These are phyloP conservation scores for Glyphotaelius pellucidus DNA, from an alignment of 2,888 invertebrate species.

Conservation along the genomic window DNA sequence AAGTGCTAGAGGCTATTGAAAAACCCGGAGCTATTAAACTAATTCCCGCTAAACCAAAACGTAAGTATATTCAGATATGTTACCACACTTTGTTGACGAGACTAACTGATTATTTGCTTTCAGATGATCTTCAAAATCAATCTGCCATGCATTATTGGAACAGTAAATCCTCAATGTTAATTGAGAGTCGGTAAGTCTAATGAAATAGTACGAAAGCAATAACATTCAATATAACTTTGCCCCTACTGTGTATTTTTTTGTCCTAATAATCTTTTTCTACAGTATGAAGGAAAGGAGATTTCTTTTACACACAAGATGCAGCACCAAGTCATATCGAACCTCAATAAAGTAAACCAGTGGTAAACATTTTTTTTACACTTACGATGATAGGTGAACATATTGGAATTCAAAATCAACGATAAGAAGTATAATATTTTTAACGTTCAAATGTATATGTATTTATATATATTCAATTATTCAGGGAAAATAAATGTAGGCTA, in stretches of 20 bases:
- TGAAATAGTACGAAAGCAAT: constrained; percentile 52
- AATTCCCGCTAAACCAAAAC: constrained; percentile 92
- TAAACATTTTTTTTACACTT: neutral
- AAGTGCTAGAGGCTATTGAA: constrained; percentile 80
- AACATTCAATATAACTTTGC: constrained; percentile 12
- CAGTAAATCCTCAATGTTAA: neutral
- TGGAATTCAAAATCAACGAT: neutral
- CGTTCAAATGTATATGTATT: neutral
- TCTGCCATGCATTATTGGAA: constrained; percentile 6
- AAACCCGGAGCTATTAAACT: constrained; percentile 90
- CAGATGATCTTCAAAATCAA: constrained; percentile 70
- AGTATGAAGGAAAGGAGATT: constrained; percentile 23
- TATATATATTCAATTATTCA: neutral
- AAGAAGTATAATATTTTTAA: constrained; percentile 2
- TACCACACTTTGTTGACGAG: constrained; percentile 68
- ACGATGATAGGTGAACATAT: neutral
- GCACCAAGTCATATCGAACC: neutral
- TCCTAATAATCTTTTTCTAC: constrained; percentile 38
- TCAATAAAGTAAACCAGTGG: neutral
- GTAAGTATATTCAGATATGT: constrained; percentile 82
- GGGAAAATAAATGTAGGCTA: neutral
- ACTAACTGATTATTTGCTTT: constrained; percentile 72
- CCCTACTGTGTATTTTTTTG: constrained; percentile 10
- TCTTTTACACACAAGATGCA: constrained; percentile 16
- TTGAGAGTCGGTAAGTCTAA: constrained; percentile 61